These are phyloP conservation scores for Urocolius indicus DNA, from an alignment of 2,113 vertebrate species.

Conservation along the genomic window DNA sequence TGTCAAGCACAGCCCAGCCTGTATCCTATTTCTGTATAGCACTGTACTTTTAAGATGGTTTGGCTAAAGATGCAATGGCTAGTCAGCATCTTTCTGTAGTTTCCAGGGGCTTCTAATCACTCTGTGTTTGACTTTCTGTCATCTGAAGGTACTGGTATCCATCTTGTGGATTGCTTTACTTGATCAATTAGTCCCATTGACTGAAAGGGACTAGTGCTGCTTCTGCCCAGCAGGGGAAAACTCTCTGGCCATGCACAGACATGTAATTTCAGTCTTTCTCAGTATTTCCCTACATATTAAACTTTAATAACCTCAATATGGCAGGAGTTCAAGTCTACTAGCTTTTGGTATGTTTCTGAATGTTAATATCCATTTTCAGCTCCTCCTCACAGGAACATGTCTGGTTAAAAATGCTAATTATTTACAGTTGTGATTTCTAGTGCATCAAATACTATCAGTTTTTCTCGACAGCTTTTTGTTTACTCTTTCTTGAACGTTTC, in stretches of 20 bases:
- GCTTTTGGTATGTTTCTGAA: slow-evolving; percentile 6
- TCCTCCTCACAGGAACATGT: not conserved
- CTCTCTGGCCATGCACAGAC: not conserved
- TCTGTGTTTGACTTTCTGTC: not conserved
- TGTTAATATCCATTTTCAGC: not conserved
- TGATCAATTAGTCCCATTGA: not conserved
- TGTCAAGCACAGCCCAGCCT: not conserved
- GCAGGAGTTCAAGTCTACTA: not conserved
- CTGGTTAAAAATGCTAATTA: not conserved
- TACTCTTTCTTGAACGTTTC: not conserved
- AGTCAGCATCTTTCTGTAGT: not conserved
- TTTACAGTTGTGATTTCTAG: not conserved
- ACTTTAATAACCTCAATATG: not conserved
- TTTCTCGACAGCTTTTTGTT: not conserved
- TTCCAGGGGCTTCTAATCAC: not conserved
- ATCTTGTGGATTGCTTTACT: slow-evolving; percentile 14
- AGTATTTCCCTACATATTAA: not conserved
- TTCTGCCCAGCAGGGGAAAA: not conserved
- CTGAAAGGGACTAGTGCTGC: not conserved
- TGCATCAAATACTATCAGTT: not conserved
- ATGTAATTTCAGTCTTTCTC: not conserved
- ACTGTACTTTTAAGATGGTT: not conserved
- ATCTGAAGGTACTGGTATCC: not conserved
- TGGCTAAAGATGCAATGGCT: not conserved
- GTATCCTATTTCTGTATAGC: not conserved